A percentile compares a stretch with the other conserved stretches of the same genome.
phyloP scores from a whole-genome alignment of 2,888 invertebrate genomes.

The Mimas tiliae region DNA sequence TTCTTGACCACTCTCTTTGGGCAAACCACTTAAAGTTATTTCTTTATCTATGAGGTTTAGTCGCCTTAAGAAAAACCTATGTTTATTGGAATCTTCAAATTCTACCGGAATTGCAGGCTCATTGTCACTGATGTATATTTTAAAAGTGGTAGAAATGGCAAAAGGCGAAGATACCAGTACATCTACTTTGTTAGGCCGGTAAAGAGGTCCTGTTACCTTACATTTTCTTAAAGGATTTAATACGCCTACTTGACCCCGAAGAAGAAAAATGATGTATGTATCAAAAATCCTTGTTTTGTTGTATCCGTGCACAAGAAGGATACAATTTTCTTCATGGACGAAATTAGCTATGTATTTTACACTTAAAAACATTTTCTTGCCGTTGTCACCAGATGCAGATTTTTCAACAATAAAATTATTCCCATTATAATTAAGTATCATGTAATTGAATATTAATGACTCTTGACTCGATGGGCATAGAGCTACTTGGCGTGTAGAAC shows the following conservation, averaged over 20 bases:
- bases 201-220: constrained; percentile 71
- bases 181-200: constrained; percentile 71
- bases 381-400: constrained; percentile 58
- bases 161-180: constrained; percentile 69
- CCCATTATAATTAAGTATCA: constrained; percentile 62
- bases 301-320: constrained; percentile 72
- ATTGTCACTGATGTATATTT: constrained; percentile 60
- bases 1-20: constrained; percentile 62
- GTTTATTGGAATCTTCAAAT: constrained; percentile 51
- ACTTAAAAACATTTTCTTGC: constrained; percentile 66
- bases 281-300: constrained; percentile 79
- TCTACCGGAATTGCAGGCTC: constrained; percentile 67
- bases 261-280: constrained; percentile 68
- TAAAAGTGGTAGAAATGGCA: constrained; percentile 47
- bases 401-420: constrained; percentile 73
- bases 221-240: constrained; percentile 67
- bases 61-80: constrained; percentile 63
- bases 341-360: constrained; percentile 74
- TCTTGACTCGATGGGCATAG: constrained; percentile 74
- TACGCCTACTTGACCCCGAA: constrained; percentile 60
- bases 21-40: constrained; percentile 57
- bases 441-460: constrained; percentile 61
- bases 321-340: constrained; percentile 58
- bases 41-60: constrained; percentile 70
- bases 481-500: constrained; percentile 63